Conservation (phyloP, 2,797 vertebrate genomes). For the Hemitrygon akajei region DNA sequence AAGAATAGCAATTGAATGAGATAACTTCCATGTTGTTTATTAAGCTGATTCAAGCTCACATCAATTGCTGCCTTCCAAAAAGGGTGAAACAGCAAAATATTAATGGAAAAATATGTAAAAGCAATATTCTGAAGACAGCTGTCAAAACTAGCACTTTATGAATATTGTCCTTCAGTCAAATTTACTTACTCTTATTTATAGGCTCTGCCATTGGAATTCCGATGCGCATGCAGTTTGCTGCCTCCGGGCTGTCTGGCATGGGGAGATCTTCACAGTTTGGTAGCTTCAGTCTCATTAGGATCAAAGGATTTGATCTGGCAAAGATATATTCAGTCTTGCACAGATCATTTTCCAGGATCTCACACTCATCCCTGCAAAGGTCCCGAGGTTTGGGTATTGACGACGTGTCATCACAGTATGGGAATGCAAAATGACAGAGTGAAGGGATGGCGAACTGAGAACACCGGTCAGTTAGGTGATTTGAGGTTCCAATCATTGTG, state of each 20-base stretch:
- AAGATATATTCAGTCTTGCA: conserved; percentile 98
- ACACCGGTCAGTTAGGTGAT: conserved; percentile 90
- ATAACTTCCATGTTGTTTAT: neutral
- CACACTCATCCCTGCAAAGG: conserved; percentile 91
- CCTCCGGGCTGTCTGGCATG: conserved; percentile 75
- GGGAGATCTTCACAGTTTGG: conserved; percentile 95
- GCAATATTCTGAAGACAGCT: neutral
- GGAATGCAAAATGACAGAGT: conserved; percentile 94
- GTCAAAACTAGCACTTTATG: neutral
- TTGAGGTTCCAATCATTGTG: conserved; percentile 98
- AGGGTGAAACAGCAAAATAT: neutral
- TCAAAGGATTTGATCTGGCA: conserved; percentile 89
- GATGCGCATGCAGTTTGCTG: conserved; percentile 84
- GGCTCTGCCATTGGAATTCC: conserved; percentile 92
- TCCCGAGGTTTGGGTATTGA: conserved; percentile 77
- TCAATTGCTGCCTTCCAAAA: neutral
- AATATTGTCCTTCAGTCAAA: neutral
- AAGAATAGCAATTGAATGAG: neutral
- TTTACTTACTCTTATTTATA: conserved; percentile 86
- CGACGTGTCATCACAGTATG: conserved; percentile 81
- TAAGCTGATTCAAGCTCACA: too few species aligned
- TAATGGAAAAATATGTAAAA: neutral
- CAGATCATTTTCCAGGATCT: conserved; percentile 92
- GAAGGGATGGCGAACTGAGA: conserved; percentile 97
- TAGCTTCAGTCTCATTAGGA: conserved; percentile 88